Evolutionary conservation across 2,888 invertebrate species (phyloP), one percentile per base, ranked within the genome.

Genomic region (Geophilus truncorum): DNA sequence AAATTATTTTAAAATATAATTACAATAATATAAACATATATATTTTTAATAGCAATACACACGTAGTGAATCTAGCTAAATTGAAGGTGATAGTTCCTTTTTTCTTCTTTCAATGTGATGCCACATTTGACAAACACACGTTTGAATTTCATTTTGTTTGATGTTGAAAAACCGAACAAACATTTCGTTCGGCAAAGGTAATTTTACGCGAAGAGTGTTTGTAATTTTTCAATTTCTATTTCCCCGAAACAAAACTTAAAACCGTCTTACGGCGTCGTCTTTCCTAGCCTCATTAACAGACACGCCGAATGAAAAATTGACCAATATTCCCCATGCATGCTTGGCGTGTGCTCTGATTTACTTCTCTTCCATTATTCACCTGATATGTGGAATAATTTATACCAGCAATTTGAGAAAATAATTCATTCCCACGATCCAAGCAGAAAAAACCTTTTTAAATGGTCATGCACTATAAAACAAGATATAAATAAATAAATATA

Each of bases 391-490:
- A 70, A 70, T 70, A 70, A 70, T 70, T 70, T 70, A 70, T 70
- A 70, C 70, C 70, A 70, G 70, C 70, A 70, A 70, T 70, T 70
- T 70, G 70, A 70, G 70, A 70, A 70, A 70, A 70, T 70, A 70
- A 70, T 70, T 70, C 70, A 70, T 70, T 70, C 28, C 70, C 25
- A 25, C 70, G 12, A 28, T 70, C 70, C 23, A 5, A n/a, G n/a
- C 51, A 51, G 18, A 51, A 70, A 70, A 25, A 70, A 28, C n/a
- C 18, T 51, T 51, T 25, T 70, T 5, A 70, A 70, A 23, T 25
- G 70, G 70, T 25, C n/a, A 70, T 70, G 70, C 25, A 28, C 70
- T n/a, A 45, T 45, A 45, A 45, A 45, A 4, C 18, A 45, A 45
- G 15, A 15, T 28, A 70, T n/a, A 23, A 70, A 70, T n/a, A 23